Conservation (phyloP, 2,113 vertebrate species). For the Melanostigma gelatinosum region DNA sequence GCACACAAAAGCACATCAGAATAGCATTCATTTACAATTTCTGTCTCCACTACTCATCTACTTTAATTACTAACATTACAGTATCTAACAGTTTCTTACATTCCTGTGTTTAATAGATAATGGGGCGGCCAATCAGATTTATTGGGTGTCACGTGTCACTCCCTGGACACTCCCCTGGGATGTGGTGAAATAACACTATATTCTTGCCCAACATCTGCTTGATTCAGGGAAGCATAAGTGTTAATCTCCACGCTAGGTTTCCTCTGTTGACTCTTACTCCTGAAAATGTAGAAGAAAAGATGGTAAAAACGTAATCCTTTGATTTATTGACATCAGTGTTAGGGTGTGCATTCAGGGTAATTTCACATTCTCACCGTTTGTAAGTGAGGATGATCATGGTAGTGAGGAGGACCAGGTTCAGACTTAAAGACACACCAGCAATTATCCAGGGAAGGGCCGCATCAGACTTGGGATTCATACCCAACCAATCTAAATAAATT, state of each 20-base stretch:
- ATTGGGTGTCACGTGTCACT: neutral
- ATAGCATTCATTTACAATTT: neutral
- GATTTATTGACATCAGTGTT: neutral
- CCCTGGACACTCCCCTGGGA: neutral
- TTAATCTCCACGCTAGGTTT: neutral
- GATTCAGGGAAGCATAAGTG: slow-evolving; percentile 16
- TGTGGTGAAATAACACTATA: slow-evolving; percentile 20
- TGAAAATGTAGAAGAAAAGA: slow-evolving; percentile 1
- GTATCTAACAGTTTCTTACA: neutral
- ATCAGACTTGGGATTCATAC: neutral
- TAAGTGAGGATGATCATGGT: slow-evolving; percentile 1
- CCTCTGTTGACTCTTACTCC: neutral
- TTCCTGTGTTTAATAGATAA: neutral
- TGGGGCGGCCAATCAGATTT: neutral
- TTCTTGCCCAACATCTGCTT: neutral
- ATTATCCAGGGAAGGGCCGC: slow-evolving; percentile 27
- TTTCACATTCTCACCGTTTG: slow-evolving; percentile 6
- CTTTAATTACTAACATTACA: neutral
- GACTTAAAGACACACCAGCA: slow-evolving; percentile 11
- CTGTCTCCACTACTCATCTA: neutral
- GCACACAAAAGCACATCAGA: neutral
- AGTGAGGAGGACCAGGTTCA: slow-evolving; percentile 37
- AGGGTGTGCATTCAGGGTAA: neutral
- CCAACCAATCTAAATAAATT: neutral
- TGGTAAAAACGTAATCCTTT: neutral